phyloP scores from a whole-genome alignment of 2,113 vertebrate genomes.

The Catagonus wagneri region DNA sequence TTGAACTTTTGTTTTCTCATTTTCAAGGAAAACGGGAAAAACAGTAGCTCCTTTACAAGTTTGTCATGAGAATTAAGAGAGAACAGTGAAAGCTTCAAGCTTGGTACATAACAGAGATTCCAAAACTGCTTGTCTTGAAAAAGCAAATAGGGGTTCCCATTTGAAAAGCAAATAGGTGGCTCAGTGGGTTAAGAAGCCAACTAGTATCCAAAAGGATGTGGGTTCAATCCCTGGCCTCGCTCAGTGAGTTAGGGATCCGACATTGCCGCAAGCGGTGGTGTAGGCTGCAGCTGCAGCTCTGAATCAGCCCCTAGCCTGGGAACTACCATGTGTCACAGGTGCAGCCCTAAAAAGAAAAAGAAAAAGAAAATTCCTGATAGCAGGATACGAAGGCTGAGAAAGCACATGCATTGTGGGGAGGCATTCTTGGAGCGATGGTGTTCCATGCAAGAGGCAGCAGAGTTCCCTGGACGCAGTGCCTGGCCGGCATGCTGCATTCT shows the following conservation, averaged over 20 bases:
- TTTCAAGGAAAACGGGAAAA: slow-evolving; percentile 35
- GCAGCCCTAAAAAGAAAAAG: no score
- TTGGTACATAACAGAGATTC: not conserved
- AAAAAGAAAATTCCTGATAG: not conserved
- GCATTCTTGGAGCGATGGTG: not conserved
- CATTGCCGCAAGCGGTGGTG: no score
- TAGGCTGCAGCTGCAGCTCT: no score
- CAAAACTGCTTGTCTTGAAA: slow-evolving; percentile 1
- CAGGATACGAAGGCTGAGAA: not conserved
- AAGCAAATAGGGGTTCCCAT: not conserved
- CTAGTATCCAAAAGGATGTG: no score
- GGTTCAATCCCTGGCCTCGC: no score
- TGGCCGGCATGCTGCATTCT: not conserved
- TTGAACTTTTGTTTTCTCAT: not conserved
- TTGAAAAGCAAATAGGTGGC: not conserved
- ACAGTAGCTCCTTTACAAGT: not conserved
- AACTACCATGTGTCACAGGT: no score
- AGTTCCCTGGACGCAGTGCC: not conserved
- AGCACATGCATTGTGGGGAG: not conserved
- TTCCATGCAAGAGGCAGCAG: not conserved
- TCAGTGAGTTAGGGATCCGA: no score
- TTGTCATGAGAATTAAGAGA: slow-evolving; percentile 15
- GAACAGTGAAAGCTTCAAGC: slow-evolving; percentile 20
- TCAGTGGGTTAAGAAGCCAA: no score
- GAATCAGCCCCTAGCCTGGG: no score